These are phyloP conservation scores for Platyrinchus mystaceus DNA, from an alignment of 2,797 vertebrate genomes.

Conservation along the genomic window DNA sequence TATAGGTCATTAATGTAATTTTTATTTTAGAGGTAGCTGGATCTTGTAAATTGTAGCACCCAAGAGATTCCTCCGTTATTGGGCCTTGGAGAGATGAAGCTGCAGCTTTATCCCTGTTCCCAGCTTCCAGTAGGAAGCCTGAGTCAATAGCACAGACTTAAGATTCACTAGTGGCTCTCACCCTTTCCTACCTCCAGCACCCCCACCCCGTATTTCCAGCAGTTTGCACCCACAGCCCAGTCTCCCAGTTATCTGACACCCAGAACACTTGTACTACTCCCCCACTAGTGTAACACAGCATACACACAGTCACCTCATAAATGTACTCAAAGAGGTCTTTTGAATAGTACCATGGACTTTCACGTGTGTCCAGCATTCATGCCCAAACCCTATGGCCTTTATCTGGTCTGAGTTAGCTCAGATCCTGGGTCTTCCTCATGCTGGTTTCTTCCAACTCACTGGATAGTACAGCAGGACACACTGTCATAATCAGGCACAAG, in stretches of 20 bases:
- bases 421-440: not conserved
- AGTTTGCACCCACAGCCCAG: not conserved
- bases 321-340: fast-evolving
- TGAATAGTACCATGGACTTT: not conserved
- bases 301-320: not conserved
- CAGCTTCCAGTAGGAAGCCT: not conserved
- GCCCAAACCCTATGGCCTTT: not conserved
- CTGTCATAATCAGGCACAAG: not conserved
- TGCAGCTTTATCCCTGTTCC: not conserved
- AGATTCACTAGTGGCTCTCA: not conserved
- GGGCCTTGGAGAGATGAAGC: not conserved
- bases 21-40: not conserved
- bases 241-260: not conserved
- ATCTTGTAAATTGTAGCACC: not conserved
- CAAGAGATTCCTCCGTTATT: not conserved
- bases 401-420: not conserved
- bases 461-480: not conserved
- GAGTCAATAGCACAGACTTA: not conserved
- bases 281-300: not conserved
- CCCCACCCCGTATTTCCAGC: not conserved
- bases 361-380: not conserved
- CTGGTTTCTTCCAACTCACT: not conserved
- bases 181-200: fast-evolving
- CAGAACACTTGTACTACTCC: not conserved
- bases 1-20: not conserved